Conservation (phyloP, 2,888 invertebrate species). For the Melieria crassipennis region DNA sequence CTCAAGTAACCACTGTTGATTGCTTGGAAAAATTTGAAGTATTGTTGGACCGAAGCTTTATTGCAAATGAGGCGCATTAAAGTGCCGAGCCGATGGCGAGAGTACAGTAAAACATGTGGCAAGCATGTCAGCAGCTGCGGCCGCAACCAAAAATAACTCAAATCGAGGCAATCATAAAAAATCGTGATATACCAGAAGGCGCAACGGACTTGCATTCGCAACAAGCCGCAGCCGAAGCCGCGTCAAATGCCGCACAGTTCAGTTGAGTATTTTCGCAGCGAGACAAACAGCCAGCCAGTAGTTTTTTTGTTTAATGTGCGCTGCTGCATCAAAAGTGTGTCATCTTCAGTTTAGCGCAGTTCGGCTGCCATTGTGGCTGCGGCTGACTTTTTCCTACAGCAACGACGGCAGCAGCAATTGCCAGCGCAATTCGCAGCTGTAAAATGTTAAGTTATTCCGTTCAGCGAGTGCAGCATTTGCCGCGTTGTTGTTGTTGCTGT, state of each 20-base stretch:
- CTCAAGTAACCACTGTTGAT: no score
- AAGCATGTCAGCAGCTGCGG: no score
- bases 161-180: constrained; percentile 6
- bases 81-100: no score
- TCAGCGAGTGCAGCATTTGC: neutral
- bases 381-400: constrained; percentile 3
- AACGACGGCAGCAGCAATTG: constrained; percentile 11
- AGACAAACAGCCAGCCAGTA: no score
- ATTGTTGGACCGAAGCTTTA: no score
- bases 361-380: neutral
- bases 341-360: constrained; percentile 20
- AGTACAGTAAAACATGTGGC: no score
- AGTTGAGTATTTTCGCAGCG: no score
- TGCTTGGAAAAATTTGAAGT: no score
- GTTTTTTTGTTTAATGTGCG: neutral
- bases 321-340: constrained; percentile 31
- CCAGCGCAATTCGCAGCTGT: constrained; percentile 10
- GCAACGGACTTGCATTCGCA: neutral
- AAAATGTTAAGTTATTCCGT: neutral
- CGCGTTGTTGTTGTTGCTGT: constrained; percentile 11
- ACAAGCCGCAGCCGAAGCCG: no score
- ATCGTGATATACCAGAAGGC: constrained; percentile 31
- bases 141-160: no score
- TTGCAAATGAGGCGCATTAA: no score
- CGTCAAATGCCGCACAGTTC: no score